Base-by-base conservation (phyloP, 2,797 vertebrate species). In the Hippopotamyrus pictus region DNA sequence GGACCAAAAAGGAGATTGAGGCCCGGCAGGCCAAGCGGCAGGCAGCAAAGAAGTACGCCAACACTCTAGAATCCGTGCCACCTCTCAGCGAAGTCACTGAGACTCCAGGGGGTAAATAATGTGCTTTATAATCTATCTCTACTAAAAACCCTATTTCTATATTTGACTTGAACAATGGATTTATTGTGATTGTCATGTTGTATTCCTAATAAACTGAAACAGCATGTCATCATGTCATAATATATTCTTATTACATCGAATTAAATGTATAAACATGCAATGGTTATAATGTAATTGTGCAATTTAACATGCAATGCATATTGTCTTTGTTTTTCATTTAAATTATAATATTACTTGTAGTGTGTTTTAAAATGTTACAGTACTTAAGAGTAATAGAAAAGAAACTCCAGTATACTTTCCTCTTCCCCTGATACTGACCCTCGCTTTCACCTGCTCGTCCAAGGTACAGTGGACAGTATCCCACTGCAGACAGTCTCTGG, bases 1-100 rank as follows among this genome's bases (percentile, higher is more conserved):
- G 98, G 46, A 99, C 98, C 1, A 97, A 95, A 93, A 99, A 99
- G 93, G 98, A 99, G 95, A 99, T 99, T 0, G 98, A 99, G 90
- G 98, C 98, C 0, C 96, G 98, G 0, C 96, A 97, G 0, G 95
- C 95, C 0, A 98, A 99, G 91, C 96, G 98, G 11, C 95, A 94
- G 91, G 98, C 98, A 0, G 98, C 98, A 91, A 99, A 99, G 92
- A 96, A 93, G 37, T 99, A 99, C 0, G 98, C 98, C 0, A 97
- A 99, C 95, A 99, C 98, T 0, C 94, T 99, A 91, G 98, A 99
- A 89, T 97, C 96, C 0, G 98, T 99, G 90, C 98, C 98, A 0
- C 97, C 98, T 0, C 97, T 99, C 87, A 96, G 93, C 0, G 98
- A 99, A 92, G 96, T 99, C 92, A 99, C 97, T 0, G 97, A 99